Conservation (phyloP, 2,797 vertebrate species). For the Neosilurus mollespiculum region DNA sequence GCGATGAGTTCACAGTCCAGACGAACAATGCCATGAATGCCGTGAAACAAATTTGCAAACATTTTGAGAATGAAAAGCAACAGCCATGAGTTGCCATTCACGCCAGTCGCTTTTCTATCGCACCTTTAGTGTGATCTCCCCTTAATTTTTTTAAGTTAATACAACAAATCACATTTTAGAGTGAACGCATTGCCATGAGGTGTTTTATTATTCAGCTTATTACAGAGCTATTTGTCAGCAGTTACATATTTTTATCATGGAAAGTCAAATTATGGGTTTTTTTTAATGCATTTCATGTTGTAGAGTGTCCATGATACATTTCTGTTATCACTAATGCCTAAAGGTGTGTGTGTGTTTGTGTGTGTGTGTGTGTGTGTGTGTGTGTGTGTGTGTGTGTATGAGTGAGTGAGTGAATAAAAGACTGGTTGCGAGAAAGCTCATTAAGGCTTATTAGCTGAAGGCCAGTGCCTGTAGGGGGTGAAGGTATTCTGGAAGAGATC, state of each 20-base stretch:
- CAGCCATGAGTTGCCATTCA: no score
- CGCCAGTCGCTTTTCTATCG: no score
- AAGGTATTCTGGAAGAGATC: slow-evolving; percentile 13
- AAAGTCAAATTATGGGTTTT: no score
- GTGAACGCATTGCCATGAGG: not conserved
- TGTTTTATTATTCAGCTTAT: not conserved
- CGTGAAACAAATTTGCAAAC: no score
- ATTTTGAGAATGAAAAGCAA: no score
- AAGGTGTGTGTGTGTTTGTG: not conserved
- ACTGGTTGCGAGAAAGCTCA: not conserved
- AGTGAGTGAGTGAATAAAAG: not conserved
- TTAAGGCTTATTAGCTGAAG: slow-evolving; percentile 37
- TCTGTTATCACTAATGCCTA: not conserved
- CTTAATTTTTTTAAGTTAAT: no score
- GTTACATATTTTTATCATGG: not conserved
- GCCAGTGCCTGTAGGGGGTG: slow-evolving; percentile 22
- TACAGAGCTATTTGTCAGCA: not conserved
- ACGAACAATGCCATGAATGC: no score
- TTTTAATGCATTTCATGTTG: not conserved
- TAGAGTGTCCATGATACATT: not conserved
- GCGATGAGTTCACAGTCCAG: no score
- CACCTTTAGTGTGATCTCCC: no score
- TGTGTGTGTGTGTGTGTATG: slow-evolving; percentile 14
- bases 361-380: not conserved
- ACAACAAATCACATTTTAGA: no score